Percentiles rank a stretch among this genome's conserved stretches.
These are phyloP conservation scores for Python bivittatus DNA, from an alignment of 2,113 vertebrate genomes.

Conservation along the genomic window DNA sequence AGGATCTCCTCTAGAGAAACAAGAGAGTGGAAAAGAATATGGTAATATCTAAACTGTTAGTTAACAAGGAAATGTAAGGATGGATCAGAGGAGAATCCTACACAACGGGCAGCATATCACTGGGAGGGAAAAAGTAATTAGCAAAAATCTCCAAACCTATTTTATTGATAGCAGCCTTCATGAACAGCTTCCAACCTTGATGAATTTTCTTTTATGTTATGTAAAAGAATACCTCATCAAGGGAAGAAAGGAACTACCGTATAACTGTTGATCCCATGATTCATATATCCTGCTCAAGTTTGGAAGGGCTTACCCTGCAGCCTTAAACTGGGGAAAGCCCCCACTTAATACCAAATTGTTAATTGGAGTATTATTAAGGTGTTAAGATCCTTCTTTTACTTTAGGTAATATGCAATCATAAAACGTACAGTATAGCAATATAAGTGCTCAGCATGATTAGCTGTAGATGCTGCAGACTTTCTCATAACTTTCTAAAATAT, in stretches of 20 bases:
- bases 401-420: not conserved
- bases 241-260: not conserved
- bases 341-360: not conserved
- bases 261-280: not conserved
- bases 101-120: slow-evolving; percentile 19
- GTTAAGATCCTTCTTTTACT: not conserved
- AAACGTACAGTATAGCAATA: not conserved
- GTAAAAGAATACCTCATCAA: not conserved
- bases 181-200: slow-evolving; percentile 22
- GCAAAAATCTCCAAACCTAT: not conserved
- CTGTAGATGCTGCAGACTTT: not conserved
- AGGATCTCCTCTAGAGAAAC: slow-evolving; percentile 88
- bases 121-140: slow-evolving; percentile 25
- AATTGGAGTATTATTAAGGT: not conserved
- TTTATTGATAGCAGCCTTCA: slow-evolving; percentile 39
- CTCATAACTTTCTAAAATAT: not conserved
- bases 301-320: not conserved
- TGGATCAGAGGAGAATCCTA: slow-evolving; percentile 29
- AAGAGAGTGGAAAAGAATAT: slow-evolving; percentile 9
- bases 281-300: not conserved
- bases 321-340: not conserved
- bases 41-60: slow-evolving; percentile 28
- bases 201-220: not conserved
- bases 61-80: slow-evolving; percentile 40
- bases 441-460: not conserved